Base-by-base conservation (phyloP, 2,888 invertebrate species). In the Eupithecia vulgata region DNA sequence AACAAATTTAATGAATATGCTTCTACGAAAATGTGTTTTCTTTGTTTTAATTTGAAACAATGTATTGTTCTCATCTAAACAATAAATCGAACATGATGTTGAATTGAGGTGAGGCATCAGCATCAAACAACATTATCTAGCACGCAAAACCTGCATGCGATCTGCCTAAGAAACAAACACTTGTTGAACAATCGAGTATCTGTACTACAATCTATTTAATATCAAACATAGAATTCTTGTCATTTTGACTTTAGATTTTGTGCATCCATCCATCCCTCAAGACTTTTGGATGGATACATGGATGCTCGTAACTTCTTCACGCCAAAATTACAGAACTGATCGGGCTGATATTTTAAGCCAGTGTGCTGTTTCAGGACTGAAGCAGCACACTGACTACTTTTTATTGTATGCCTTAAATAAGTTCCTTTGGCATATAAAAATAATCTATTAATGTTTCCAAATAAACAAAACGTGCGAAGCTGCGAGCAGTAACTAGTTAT, bases 151-250 rank as follows among this genome's bases (percentile, higher is more conserved):
- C 3, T 71, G 34, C 64, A 67, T 71, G 67, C 68, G 40, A 45
- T 25, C 40, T 72, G 70, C 5, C 13, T 75, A 72, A 72, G 73
- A 77, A 77, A 75, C 70, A 76, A 71, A 73, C 61, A 72, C 67
- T 70, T 75, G 61, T 65, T 34, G 37, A 74, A n/a, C n/a, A n/a
- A n/a, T n/a, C n/a, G n/a, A n/a, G n/a, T n/a, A n/a, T n/a, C n/a
- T n/a, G 66, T 69, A 71, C 71, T 21, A 73, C 30, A 77, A 77
- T 74, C 72, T 21, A n/a, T 7, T 37, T 61, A 52, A 21, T 45
- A 45, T 45, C n/a, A 45, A 45, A 45, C n/a, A 45, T 48, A 48
- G n/a, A 48, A n/a, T 48, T n/a, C n/a, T 48, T 48, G n/a, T 48
- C 7, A n/a, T n/a, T 48, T 48, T 15, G 17, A 45, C 17, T 45